These are phyloP conservation scores for Lytechinus variegatus DNA, from an alignment of 35 echinoderm and acorn worm genomes.

Conservation along the genomic window DNA sequence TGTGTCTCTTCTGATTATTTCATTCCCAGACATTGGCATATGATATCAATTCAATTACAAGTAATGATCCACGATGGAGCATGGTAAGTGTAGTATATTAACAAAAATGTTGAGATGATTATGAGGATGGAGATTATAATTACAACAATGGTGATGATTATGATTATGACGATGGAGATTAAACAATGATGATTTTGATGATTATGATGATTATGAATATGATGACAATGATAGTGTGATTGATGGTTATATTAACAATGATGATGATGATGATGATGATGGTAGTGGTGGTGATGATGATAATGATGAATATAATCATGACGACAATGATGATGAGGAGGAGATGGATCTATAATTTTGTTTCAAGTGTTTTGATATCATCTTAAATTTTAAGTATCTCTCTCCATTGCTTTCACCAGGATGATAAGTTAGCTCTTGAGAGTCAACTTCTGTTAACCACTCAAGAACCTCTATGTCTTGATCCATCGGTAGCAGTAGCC, in stretches of 20 bases:
- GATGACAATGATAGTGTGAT: neutral
- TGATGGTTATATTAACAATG: neutral
- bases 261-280: neutral
- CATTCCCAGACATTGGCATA: slow-evolving; percentile 77
- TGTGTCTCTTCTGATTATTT: neutral
- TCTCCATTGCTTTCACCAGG: slow-evolving; percentile 54
- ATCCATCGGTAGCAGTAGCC: slow-evolving; percentile 79
- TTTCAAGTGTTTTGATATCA: neutral
- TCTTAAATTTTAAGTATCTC: neutral
- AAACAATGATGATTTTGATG: neutral
- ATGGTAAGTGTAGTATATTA: slow-evolving; percentile 61
- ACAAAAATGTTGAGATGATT: neutral
- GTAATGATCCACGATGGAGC: slow-evolving; percentile 80
- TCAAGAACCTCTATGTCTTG: slow-evolving; percentile 89
- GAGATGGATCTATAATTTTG: neutral
- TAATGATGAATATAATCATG: neutral
- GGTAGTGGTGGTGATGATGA: neutral
- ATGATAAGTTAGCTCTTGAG: slow-evolving; percentile 95
- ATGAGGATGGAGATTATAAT: neutral
- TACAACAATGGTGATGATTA: neutral
- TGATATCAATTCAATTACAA: slow-evolving; percentile 79
- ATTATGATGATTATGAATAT: neutral
- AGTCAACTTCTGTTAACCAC: slow-evolving; percentile 92
- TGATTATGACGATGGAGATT: neutral
- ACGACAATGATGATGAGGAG: neutral